A percentile compares a stretch with the other conserved stretches of the same genome.
Evolutionary conservation across 1,140 invertebrate genomes (phyloP).

Genomic region (Pentalonia nigronervosa): DNA sequence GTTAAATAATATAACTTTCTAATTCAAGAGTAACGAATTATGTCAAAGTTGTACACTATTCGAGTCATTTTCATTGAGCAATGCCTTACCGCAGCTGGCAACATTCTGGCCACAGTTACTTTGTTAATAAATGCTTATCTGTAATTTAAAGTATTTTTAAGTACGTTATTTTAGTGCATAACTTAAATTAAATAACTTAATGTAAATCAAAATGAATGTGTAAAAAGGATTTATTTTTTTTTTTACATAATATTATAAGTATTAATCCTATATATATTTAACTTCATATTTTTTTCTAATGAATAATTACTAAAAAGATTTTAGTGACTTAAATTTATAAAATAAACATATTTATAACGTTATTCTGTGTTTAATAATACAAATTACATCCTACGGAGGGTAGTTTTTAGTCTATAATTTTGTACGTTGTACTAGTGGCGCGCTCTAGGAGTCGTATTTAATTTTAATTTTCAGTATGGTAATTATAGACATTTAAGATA

Average conservation of each 20-base stretch:
- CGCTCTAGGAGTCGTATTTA: constrained; percentile 19
- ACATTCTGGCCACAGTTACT: neutral
- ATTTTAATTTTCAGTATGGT: neutral
- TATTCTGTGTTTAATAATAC: neutral
- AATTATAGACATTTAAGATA: neutral
- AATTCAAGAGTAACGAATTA: neutral
- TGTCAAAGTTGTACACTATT: neutral
- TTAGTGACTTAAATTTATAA: neutral
- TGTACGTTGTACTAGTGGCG: neutral
- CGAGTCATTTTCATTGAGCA: neutral
- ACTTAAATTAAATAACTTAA: neutral
- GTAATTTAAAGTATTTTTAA: neutral
- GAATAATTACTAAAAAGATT: neutral
- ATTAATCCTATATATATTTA: too few relatives aligned
- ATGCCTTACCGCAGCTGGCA: neutral
- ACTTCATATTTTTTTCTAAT: too few relatives aligned
- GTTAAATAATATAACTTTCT: neutral
- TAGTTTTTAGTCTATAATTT: neutral
- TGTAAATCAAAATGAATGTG: neutral
- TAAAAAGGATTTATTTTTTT: neutral
- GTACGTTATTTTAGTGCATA: neutral
- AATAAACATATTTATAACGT: neutral
- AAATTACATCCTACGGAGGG: neutral
- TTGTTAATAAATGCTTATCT: neutral
- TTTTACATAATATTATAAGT: too few relatives aligned